Conservation (phyloP, 2,113 vertebrate genomes). For the Triplophysa siluroides region DNA sequence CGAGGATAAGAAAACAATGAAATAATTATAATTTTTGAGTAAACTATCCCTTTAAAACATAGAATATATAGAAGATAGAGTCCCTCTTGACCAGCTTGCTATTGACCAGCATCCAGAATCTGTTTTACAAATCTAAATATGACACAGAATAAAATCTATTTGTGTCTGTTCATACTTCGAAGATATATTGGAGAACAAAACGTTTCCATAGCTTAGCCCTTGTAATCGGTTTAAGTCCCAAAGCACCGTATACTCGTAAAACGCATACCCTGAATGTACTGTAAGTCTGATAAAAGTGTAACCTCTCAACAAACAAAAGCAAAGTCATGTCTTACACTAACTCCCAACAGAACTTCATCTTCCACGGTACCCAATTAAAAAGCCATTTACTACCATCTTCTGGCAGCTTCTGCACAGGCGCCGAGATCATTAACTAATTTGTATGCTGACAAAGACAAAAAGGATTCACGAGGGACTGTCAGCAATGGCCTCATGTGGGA, state of each 20-base stretch:
- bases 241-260: no score
- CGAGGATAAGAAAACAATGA: no score
- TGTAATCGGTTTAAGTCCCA: not conserved
- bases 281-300: not conserved
- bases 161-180: not conserved
- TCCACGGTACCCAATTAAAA: not conserved
- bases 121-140: not conserved
- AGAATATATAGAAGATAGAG: no score
- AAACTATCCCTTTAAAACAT: no score
- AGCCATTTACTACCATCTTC: constrained; percentile 34
- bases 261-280: no score
- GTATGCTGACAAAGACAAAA: constrained; percentile 58
- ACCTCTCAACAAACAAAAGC: not conserved
- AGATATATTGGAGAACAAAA: not conserved
- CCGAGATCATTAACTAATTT: constrained; percentile 56
- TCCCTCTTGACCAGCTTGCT: no score
- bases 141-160: no score
- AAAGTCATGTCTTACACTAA: not conserved
- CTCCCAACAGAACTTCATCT: constrained; percentile 6
- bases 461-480: constrained; percentile 44
- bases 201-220: no score
- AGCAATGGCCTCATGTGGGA: constrained; percentile 59
- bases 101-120: no score
- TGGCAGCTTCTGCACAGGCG: constrained; percentile 22
- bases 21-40: no score